Percentiles rank a stretch among this genome's conserved stretches.
phyloP scores from a whole-genome alignment of 2,113 vertebrate genomes.

The Pantherophis guttatus region DNA sequence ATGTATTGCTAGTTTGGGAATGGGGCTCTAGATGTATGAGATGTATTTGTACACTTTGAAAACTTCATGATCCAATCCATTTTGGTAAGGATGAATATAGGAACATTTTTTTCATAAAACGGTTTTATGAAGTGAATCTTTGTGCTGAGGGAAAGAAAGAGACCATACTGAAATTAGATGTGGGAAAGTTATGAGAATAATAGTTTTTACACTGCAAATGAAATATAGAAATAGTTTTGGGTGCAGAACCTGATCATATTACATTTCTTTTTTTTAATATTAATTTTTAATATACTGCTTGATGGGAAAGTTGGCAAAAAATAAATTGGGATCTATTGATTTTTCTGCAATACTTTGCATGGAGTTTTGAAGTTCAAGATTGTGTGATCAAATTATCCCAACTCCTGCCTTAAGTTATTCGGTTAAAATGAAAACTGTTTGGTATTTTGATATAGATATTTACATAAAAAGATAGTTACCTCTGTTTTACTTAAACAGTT shows the following conservation, averaged over 20 bases:
- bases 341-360: background rate
- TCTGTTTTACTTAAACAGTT: background rate
- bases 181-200: background rate
- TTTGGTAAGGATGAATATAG: background rate
- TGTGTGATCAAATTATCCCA: background rate
- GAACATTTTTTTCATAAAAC: background rate
- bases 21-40: background rate
- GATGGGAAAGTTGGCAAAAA: background rate
- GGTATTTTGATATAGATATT: background rate
- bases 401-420: background rate
- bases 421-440: background rate
- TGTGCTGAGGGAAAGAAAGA: background rate
- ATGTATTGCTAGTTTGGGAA: background rate
- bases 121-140: background rate
- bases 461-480: background rate
- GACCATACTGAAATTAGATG: background rate
- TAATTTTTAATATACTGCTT: background rate
- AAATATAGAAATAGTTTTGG: background rate
- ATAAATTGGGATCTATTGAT: background rate
- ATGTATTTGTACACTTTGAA: background rate
- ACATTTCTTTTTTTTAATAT: background rate
- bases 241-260: background rate
- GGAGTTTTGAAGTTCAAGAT: background rate
- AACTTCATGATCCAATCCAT: background rate
- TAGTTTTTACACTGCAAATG: background rate